Base-by-base conservation (phyloP, 2,888 invertebrate species). In the Pseudanteris insignis region DNA sequence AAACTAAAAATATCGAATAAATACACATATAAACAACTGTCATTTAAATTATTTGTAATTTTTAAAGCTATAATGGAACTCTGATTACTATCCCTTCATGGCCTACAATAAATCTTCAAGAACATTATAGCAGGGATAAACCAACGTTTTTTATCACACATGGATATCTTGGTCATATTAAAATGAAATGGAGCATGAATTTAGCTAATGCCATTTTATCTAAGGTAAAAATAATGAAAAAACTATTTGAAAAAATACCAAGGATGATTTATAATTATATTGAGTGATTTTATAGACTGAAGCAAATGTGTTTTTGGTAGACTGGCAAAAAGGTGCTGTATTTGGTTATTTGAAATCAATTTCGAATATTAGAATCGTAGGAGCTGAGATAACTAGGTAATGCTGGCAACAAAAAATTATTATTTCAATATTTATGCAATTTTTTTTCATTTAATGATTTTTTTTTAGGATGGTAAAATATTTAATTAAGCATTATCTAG, bases 251-350 rank as follows among this genome's bases (percentile, higher is more conserved):
- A 18, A 11, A 15, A 29, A 5, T 9, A 26, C 26, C n/a, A 8
- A 30, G 18, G 1, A 1, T 1, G 11, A 33, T 11, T 8, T 10
- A n/a, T n/a, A n/a, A n/a, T n/a, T n/a, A n/a, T n/a, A n/a, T n/a
- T n/a, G n/a, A n/a, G n/a, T n/a, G n/a, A n/a, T n/a, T n/a, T n/a
- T n/a, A n/a, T n/a, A 81, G 81, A 70, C 68, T 15, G 79, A 81
- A 53, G 76, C 73, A 13, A 81, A 82, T 63, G 69, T 81, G 3
- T 75, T 81, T 34, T 44, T 75, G 10, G 77, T 81, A 1, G 79
- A 81, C 58, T 82, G 82, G 82, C 68, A 73, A 12, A 66, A 68
- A 12, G 81, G 81, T 9, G 75, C 81, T 8, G 67, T 47, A n/a
- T 64, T 68, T 2, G 72, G 72, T 47, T 81, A 81, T 59, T 65